These are phyloP conservation scores for Autographa gamma DNA, from an alignment of 2,888 invertebrate genomes.

Conservation along the genomic window DNA sequence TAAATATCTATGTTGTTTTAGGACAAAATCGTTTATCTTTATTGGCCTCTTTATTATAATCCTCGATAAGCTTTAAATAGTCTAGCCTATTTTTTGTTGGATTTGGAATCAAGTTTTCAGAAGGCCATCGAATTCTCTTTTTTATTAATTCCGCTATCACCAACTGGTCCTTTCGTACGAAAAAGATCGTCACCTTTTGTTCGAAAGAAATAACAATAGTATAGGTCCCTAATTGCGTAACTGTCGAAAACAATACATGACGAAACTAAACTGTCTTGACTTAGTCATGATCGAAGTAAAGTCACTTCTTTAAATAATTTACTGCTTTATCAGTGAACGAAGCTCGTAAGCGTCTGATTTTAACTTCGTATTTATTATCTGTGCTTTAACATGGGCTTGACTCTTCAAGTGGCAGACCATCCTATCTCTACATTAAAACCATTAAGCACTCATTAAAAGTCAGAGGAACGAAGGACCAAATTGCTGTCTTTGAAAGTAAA, in stretches of 20 bases:
- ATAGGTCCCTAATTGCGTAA: background rate
- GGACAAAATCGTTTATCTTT: constrained; percentile 28
- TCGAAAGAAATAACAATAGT: background rate
- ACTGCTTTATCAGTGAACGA: constrained; percentile 27
- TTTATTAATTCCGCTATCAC: background rate
- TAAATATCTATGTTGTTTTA: constrained; percentile 38
- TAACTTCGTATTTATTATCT: background rate
- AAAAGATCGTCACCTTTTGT: background rate
- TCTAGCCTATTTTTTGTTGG: constrained; percentile 5
- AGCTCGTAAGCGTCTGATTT: constrained; percentile 1
- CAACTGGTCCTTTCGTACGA: background rate
- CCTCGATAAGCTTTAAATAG: constrained; percentile 11
- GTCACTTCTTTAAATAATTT: constrained; percentile 21
- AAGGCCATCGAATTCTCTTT: background rate
- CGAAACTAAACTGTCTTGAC: background rate
- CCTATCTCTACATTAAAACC: constrained; percentile 30
- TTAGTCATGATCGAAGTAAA: constrained; percentile 1
- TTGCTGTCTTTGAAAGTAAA: constrained; percentile 6
- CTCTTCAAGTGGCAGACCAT: constrained; percentile 13
- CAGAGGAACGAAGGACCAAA: constrained; percentile 10
- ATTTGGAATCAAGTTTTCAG: constrained; percentile 6
- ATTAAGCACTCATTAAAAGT: constrained; percentile 45
- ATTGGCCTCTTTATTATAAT: constrained; percentile 16
- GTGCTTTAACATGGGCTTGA: constrained; percentile 10
- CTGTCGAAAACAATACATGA: background rate